Conservation (phyloP, 2,797 vertebrate genomes). For the Leucoraja ocellata region DNA sequence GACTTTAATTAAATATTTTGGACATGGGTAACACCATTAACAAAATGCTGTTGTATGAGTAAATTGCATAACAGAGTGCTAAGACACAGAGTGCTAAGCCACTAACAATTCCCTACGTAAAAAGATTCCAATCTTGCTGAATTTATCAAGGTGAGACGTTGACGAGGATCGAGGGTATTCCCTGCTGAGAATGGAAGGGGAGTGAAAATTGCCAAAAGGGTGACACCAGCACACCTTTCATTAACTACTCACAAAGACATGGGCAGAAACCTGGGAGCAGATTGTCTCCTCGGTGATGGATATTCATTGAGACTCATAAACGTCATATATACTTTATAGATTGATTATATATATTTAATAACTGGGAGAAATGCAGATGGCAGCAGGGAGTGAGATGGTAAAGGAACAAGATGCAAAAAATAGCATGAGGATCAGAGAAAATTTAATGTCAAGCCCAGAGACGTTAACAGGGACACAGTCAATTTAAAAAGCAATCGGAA, state of each 20-base stretch:
- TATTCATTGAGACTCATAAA: not conserved
- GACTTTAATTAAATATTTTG: constrained; percentile 26
- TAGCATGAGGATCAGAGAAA: not conserved
- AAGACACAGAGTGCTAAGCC: not conserved
- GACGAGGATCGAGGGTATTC: not conserved
- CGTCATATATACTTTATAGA: not conserved
- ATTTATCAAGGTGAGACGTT: not conserved
- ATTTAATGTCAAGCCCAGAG: not conserved
- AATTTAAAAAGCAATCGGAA: not conserved
- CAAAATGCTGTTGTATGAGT: not conserved
- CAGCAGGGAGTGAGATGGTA: not conserved
- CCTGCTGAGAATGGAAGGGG: not conserved
- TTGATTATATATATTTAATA: not conserved
- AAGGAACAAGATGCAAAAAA: not conserved
- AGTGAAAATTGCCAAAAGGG: not conserved
- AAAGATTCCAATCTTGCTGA: constrained; percentile 1
- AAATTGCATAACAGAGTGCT: not conserved
- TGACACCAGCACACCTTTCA: not conserved
- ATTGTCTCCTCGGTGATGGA: not conserved
- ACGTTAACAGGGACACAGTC: not conserved
- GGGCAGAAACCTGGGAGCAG: not conserved
- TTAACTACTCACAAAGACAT: not conserved
- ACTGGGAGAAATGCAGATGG: not conserved
- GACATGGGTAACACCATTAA: not conserved
- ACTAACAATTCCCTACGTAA: not conserved